phyloP scores from a whole-genome alignment of 2,888 invertebrate genomes.

The Eupeodes latifasciatus region DNA sequence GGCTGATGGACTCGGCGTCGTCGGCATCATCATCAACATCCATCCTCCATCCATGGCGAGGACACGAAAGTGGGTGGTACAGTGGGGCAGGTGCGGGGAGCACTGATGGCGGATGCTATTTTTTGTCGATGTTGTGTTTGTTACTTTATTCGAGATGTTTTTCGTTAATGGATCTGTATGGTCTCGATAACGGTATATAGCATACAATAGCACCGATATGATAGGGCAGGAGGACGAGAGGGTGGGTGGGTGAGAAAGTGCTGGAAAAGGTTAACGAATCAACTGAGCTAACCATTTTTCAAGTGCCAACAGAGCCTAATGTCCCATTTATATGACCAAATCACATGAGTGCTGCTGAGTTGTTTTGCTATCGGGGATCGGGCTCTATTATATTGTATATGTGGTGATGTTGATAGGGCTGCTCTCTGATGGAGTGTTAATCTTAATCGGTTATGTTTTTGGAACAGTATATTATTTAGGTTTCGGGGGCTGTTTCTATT shows the following conservation, averaged over 20 bases:
- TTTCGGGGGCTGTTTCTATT: neutral
- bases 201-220: neutral
- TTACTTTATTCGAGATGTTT: conserved; percentile 52
- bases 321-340: conserved; percentile 70
- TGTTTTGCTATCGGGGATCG: conserved; percentile 37
- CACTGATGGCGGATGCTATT: neutral
- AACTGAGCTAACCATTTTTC: conserved; percentile 63
- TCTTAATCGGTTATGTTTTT: conserved; percentile 63
- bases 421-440: conserved; percentile 25
- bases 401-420: neutral
- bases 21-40: conserved; percentile 70
- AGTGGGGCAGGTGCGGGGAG: conserved; percentile 11
- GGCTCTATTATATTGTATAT: neutral
- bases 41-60: conserved; percentile 54
- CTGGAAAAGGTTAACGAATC: conserved; percentile 66
- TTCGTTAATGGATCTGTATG: conserved; percentile 69
- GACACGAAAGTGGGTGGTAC: conserved; percentile 51
- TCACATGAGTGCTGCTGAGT: conserved; percentile 65
- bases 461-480: conserved; percentile 3
- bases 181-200: conserved; percentile 61
- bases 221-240: neutral
- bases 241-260: neutral
- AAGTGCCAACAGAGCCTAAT: conserved; percentile 68
- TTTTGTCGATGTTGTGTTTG: conserved; percentile 17
- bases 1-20: conserved; percentile 67